Base-by-base conservation (phyloP, 2,797 vertebrate species). In the Oryzias dopingdopingensis region DNA sequence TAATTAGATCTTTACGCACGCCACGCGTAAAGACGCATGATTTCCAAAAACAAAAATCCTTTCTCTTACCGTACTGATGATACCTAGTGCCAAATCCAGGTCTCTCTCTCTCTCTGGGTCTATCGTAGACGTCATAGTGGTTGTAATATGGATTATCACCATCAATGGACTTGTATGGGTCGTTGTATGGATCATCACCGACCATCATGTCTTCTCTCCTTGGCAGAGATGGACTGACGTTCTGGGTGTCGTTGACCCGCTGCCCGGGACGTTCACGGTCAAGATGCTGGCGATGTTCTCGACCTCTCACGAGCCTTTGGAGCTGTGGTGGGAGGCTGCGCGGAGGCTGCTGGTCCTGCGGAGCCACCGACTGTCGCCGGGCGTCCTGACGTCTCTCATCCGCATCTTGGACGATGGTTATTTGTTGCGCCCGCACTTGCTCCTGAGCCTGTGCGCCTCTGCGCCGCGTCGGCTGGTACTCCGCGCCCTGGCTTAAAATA, bases 101-200 rank as follows among this genome's bases (percentile, higher is more conserved):
- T 70, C 95, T 92, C 45, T 90, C 62, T 66, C 94, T 88, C 51
- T 86, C 79, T 49, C 90, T 88, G 1, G 94, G 93, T 77, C 93
- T 89, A 70, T 97, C 96, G 20, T 98, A 99, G 0, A 93, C 94
- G 79, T 98, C 96, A 53, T 98, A 93, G 77, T 96, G 90, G 77
- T 98, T 99, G 84, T 99, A 97, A 70, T 95, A 95, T 0, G 96
- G 95, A 63, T 96, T 98, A 76, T 97, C 95, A 81, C 55, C 87
- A 47, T 98, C 95, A 0, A 68, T 81, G 72, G 94, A 95, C 74
- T 99, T 98, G 85, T 96, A 96, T 0, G 95, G 94, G 77, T 95
- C 94, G 60, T 22, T 22, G 20, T 95, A 95, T 0, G 96, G 95
- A 57, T 99, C 96, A 61, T 98, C 96, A 0, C 93, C 96, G 47